Evolutionary conservation across 2,797 vertebrate species (phyloP).

Genomic region (Choloepus didactylus): DNA sequence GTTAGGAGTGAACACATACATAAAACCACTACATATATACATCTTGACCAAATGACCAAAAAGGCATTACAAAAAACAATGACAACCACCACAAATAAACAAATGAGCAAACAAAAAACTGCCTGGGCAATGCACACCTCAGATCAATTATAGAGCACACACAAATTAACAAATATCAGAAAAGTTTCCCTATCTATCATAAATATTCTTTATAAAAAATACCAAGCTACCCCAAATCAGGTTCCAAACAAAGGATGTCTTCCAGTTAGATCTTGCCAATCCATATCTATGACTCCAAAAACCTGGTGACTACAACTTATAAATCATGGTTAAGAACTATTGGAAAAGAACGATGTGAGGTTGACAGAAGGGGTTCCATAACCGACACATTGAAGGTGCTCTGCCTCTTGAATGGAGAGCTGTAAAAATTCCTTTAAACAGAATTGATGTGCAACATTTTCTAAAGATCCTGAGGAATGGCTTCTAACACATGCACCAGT

Average conservation of each 20-base stretch:
- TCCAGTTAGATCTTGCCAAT: background rate
- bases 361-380: background rate
- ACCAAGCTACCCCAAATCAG: background rate
- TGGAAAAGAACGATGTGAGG: background rate
- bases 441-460: background rate
- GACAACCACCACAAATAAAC: background rate
- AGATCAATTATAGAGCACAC: background rate
- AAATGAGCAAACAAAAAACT: background rate
- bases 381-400: background rate
- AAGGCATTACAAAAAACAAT: background rate
- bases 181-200: background rate
- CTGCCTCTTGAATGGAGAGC: background rate
- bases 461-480: background rate
- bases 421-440: constrained; percentile 42
- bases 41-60: background rate
- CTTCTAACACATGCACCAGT: background rate
- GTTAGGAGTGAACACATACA: constrained; percentile 1
- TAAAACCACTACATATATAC: background rate
- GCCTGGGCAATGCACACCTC: background rate
- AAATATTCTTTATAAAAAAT: constrained; percentile 49
- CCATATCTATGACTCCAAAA: constrained; percentile 15
- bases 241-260: background rate
- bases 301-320: background rate
- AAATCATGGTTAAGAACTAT: constrained; percentile 9
- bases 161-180: constrained; percentile 48